Conservation (phyloP, 2,113 vertebrate genomes). For the Mola mola region DNA sequence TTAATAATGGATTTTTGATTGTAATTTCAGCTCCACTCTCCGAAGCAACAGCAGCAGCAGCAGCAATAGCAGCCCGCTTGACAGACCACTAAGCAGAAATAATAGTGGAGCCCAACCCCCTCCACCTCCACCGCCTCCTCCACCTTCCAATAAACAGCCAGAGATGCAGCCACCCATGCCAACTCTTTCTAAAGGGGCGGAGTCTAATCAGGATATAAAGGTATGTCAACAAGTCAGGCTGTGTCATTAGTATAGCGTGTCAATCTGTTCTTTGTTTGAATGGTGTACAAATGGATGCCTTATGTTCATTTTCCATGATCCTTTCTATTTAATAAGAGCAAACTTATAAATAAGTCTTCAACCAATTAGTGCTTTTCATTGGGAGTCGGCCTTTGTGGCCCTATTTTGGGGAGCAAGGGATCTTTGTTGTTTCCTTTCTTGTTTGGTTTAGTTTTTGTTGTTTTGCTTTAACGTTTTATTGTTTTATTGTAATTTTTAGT, state of each 20-base stretch:
- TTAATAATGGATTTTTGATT: no score
- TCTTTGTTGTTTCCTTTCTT: background rate
- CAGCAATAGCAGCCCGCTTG: slow-evolving; percentile 52
- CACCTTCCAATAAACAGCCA: slow-evolving; percentile 6
- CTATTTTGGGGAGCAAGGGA: no score
- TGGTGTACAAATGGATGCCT: no score
- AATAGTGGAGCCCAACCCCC: slow-evolving; percentile 42
- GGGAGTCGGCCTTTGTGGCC: no score
- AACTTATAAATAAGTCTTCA: no score
- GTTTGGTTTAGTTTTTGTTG: no score
- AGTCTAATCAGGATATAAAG: slow-evolving; percentile 49
- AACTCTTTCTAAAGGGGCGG: slow-evolving; percentile 1
- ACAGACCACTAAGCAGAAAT: slow-evolving; percentile 41
- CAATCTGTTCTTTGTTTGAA: no score
- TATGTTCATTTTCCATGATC: no score
- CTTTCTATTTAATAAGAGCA: no score
- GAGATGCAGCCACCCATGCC: slow-evolving; percentile 8
- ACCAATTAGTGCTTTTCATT: no score
- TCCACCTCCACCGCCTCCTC: slow-evolving; percentile 48
- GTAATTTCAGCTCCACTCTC: slow-evolving; percentile 15
- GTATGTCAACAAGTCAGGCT: slow-evolving; percentile 22
- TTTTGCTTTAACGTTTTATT: no score
- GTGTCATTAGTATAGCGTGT: background rate
- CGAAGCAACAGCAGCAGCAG: slow-evolving; percentile 62
- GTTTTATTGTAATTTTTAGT: no score